Evolutionary conservation across 92 coral and sea anemone genomes (phyloP).

Genomic region (Porites divaricata): DNA sequence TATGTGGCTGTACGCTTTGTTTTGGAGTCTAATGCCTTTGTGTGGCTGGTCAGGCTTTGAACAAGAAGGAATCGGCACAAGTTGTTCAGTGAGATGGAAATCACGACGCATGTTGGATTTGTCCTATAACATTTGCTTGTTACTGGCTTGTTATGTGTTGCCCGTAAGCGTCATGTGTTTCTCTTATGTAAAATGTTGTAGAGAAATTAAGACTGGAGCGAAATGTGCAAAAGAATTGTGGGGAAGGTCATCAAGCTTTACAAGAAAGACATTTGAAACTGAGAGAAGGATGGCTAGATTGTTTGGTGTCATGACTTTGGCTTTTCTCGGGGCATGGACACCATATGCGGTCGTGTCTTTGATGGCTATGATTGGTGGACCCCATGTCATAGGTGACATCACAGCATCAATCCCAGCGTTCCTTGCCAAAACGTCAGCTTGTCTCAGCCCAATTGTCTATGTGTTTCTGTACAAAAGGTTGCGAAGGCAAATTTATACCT

Average conservation of each 20-base stretch:
- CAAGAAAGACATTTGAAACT: slow-evolving; percentile 24
- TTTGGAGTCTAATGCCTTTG: slow-evolving; percentile 42
- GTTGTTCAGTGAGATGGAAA: slow-evolving; percentile 53
- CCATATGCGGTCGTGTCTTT: slow-evolving; percentile 85
- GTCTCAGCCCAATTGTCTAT: slow-evolving; percentile 78
- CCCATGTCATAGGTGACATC: slow-evolving; percentile 38
- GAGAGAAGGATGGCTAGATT: slow-evolving; percentile 51
- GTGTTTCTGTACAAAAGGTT: slow-evolving; percentile 74
- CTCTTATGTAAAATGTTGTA: slow-evolving; percentile 28
- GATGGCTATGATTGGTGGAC: background rate
- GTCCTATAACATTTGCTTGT: slow-evolving; percentile 35
- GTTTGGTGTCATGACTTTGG: slow-evolving; percentile 60
- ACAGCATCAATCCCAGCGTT: slow-evolving; percentile 70
- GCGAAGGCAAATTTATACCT: slow-evolving; percentile 31
- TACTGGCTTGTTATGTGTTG: slow-evolving; percentile 40
- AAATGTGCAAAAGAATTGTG: slow-evolving; percentile 31
- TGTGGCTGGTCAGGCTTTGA: slow-evolving; percentile 55
- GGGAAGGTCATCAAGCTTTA: slow-evolving; percentile 35
- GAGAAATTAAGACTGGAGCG: slow-evolving; percentile 19
- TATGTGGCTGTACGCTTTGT: slow-evolving; percentile 52
- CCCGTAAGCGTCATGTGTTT: slow-evolving; percentile 27
- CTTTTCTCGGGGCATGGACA: slow-evolving; percentile 84
- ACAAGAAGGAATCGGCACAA: slow-evolving; percentile 47
- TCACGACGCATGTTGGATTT: slow-evolving; percentile 22
- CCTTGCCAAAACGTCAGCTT: slow-evolving; percentile 73